Conservation (phyloP, 2,113 vertebrate species). For the Thalassarche chlororhynchos region DNA sequence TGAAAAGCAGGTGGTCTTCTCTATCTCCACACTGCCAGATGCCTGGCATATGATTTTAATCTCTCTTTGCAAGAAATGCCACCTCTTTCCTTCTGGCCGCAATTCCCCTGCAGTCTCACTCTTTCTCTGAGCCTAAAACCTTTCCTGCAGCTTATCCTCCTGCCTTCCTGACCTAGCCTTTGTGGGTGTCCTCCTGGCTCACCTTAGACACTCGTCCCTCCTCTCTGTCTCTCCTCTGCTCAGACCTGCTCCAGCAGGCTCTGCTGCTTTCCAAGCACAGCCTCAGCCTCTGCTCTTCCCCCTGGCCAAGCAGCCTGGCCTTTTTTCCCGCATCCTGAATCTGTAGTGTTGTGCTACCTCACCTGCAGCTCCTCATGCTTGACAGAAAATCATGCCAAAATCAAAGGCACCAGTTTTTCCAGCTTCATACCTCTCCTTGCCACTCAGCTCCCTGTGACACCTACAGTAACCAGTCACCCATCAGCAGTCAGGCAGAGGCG, state of each 20-base stretch:
- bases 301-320: not conserved
- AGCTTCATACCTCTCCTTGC: not conserved
- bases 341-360: not conserved
- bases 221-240: not conserved
- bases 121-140: not conserved
- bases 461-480: not conserved
- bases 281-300: not conserved
- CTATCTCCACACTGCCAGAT: not conserved
- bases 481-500: not conserved
- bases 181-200: not conserved
- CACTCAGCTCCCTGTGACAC: not conserved
- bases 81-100: not conserved
- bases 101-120: not conserved
- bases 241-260: not conserved
- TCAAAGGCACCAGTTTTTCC: not conserved
- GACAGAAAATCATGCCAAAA: not conserved
- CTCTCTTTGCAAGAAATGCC: not conserved
- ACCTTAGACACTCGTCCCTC: not conserved
- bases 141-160: not conserved
- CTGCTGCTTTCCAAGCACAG: not conserved
- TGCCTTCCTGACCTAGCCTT: not conserved
- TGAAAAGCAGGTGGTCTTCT: not conserved
- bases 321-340: not conserved
- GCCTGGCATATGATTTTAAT: not conserved
- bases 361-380: not conserved